Conservation (phyloP, 2,797 vertebrate species). For the Danio kyathit region DNA sequence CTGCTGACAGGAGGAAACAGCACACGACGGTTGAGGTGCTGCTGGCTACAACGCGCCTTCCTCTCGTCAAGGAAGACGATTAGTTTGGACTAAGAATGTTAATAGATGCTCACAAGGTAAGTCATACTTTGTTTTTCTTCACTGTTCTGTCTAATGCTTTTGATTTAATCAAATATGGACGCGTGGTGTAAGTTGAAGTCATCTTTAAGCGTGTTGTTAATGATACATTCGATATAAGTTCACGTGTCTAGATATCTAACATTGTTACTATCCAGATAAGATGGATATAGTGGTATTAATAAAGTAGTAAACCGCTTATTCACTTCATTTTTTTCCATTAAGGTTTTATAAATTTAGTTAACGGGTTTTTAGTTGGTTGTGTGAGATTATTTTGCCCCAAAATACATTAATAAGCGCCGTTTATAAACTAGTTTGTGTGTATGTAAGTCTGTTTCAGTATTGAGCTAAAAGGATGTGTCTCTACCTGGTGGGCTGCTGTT, state of each 20-base stretch:
- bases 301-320: background rate
- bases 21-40: too few relatives aligned
- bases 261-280: too few relatives aligned
- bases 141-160: too few relatives aligned
- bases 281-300: too few relatives aligned
- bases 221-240: too few relatives aligned
- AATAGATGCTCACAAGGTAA: background rate
- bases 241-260: too few relatives aligned
- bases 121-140: background rate
- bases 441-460: background rate
- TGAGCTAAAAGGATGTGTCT: background rate
- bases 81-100: background rate
- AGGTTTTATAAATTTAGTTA: background rate
- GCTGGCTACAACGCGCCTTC: too few relatives aligned
- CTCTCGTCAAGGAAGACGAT: accelerated
- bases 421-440: background rate
- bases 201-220: too few relatives aligned
- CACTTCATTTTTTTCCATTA: background rate
- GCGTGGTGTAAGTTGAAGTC: too few relatives aligned
- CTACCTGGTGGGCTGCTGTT: background rate
- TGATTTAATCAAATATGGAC: too few relatives aligned
- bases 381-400: background rate
- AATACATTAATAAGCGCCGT: background rate
- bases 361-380: background rate
- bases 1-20: too few relatives aligned